Base-by-base conservation (phyloP, 2,888 invertebrate genomes). In the Eumacrocentrus americanus region DNA sequence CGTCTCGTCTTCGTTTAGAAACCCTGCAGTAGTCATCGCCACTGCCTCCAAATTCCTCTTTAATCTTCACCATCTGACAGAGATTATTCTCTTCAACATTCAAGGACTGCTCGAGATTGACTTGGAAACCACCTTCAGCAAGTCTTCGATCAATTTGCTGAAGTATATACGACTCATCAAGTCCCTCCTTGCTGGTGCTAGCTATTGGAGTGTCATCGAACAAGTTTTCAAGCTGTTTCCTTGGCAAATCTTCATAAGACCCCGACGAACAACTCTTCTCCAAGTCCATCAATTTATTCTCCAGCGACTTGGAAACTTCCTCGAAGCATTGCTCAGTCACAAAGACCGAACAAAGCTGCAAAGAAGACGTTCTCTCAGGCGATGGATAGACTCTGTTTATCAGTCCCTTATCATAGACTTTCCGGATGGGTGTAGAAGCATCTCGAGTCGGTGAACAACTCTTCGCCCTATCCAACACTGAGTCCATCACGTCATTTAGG, bases 181-280 rank as follows among this genome's bases (percentile, higher is more conserved):
- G 34, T 1, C 44, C 42, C 6, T 52, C 16, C 18, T 54, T 54
- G 29, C 54, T 54, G 9, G 54, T 54, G n/a, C 54, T 54, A 14
- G 54, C 29, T 6, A 54, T 20, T 1, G 54, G 44, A 3, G 54
- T 20, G 16, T 42, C 23, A 18, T 52, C 38, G 1, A 40, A 40
- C 11, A 25, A 53, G 29, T 18, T 29, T 5, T 16, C 16, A n/a
- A 40, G 4, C 11, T 23, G 12, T 11, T 22, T n/a, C 25, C 9
- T 40, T 22, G 35, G 22, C 4, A 38, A 52, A 40, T 40, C 40
- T 4, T 23, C 11, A 4, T 7, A 22, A 3, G 7, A 52, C 1
- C 14, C 23, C 3, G 20, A 14, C 5, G 14, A 25, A n/a, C n/a
- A n/a, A 14, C 14, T 54, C 34, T 44, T 42, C 1, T 54, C 44